Base-by-base conservation (phyloP, 2,113 vertebrate species). In the Pterocles orientalis region DNA sequence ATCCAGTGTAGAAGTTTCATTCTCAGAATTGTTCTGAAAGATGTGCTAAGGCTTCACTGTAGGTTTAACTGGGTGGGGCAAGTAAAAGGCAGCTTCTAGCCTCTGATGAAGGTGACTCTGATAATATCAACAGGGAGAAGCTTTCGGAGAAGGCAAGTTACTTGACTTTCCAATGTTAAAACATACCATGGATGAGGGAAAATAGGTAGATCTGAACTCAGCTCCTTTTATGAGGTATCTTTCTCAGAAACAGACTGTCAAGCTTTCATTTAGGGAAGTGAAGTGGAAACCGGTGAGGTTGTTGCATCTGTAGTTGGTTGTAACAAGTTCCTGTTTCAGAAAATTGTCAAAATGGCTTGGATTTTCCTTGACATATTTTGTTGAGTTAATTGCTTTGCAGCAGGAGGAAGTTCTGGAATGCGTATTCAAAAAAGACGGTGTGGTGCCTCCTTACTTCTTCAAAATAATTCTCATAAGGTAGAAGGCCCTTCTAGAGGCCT, bases 271-370 rank as follows among this genome's bases (percentile, higher is more conserved):
- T 83, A 70, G 69, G 60, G 95, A 94, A 96, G 86, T 84, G 77
- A 66, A 43, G 33, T 88, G 68, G 28, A 95, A 93, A 88, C 68
- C 18, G 47, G 31, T 54, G 82, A 81, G 23, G n/a, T n/a, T 65
- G 13, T 93, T 78, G 16, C 3, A 2, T 86, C 43, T 92, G 76
- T 65, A 56, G 58, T 54, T 86, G 62, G 33, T 81, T 3, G 1
- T 84, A 91, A 71, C n/a, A 86, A 81, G 94, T 95, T 96, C 95
- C 72, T 64, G 6, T 75, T 96, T 81, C 69, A 84, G 69, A 81
- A 94, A 84, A 73, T 34, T 3, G 39, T 78, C 26, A 53, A 77
- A 90, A 28, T 71, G 72, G 15, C 25, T 88, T 92, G 96, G 91
- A 60, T 86, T 95, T 94, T 86, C 64, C 77, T 94, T 90, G 28